Evolutionary conservation across 2,797 vertebrate genomes (phyloP), one percentile per base, ranked within the genome.

Genomic region (Australoheros facetus): DNA sequence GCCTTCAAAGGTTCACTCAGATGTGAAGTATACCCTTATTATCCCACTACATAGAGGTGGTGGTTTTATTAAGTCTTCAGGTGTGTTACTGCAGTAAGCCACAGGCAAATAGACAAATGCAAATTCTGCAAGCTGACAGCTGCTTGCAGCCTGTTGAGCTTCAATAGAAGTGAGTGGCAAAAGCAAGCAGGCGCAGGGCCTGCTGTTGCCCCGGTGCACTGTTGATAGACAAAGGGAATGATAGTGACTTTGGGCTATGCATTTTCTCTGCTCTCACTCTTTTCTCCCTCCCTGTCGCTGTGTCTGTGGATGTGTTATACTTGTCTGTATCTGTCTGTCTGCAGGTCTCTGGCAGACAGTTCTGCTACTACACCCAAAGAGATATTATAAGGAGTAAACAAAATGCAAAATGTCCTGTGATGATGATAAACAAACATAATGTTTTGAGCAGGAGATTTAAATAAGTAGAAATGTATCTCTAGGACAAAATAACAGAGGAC

Each of bases 131-230:
- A 53, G 80, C 78, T 73, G 77, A 59, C 77, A 89, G 83, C 82
- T 77, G 75, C 75, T 85, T 26, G 32, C 66, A 85, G 75, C 54
- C 71, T 73, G 74, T 37, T 88, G 78, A 89, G 84, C 89, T 82
- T 90, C 85, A 81, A 58, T 56, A 80, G 64, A 71, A 78, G 72
- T 9, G 57, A 77, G 56, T 4, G 51, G 66, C 62, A 64, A 75
- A 76, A 85, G 79, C 86, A 81, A 71, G 75, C 7, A 62, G 26
- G 81, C 83, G 79, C 73, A 80, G 60, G 54, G 77, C 51, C 54
- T 75, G 62, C 76, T 59, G 75, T 77, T 69, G 55, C 81, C 89
- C 87, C 73, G 2, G 17, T 88, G 88, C 86, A 32, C 71, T 34
- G 69, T 28, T 55, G 70, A 73, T 69, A 78, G 75, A 81, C 66